Evolutionary conservation across 2,797 vertebrate species (phyloP).

Genomic region (Eidolon dupreanum): DNA sequence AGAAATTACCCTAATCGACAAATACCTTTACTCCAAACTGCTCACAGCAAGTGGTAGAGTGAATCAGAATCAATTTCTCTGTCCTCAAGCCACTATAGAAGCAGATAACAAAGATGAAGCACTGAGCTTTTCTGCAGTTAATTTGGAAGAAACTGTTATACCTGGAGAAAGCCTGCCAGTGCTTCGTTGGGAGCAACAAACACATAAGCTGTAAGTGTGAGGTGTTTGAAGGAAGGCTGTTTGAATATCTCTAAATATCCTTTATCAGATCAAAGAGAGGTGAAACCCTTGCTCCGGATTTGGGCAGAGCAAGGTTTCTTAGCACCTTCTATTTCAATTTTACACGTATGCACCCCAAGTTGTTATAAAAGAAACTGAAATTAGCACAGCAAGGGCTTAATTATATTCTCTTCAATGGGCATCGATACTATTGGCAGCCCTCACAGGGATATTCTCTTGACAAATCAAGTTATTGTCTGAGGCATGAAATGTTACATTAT

Average conservation of each 20-base stretch:
- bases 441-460: conserved; percentile 84
- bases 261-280: conserved; percentile 60
- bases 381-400: conserved; percentile 83
- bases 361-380: conserved; percentile 82
- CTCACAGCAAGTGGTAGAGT: conserved; percentile 52
- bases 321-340: conserved; percentile 48
- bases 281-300: conserved; percentile 1
- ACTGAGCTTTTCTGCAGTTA: conserved; percentile 55
- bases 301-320: conserved; percentile 38
- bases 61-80: conserved; percentile 74
- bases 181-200: conserved; percentile 30
- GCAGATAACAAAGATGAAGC: conserved; percentile 40
- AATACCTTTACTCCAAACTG: conserved; percentile 66
- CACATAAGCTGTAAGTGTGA: background rate
- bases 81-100: conserved; percentile 67
- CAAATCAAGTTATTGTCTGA: conserved; percentile 90
- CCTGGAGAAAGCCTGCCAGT: conserved; percentile 36
- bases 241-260: conserved; percentile 30
- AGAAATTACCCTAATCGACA: conserved; percentile 64
- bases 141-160: conserved; percentile 66
- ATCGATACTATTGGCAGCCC: conserved; percentile 84
- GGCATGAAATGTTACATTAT: conserved; percentile 88
- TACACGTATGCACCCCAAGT: conserved; percentile 67
- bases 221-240: background rate
- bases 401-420: conserved; percentile 84